Evolutionary conservation across 2,113 vertebrate species (phyloP).

Genomic region (Albula goreensis): DNA sequence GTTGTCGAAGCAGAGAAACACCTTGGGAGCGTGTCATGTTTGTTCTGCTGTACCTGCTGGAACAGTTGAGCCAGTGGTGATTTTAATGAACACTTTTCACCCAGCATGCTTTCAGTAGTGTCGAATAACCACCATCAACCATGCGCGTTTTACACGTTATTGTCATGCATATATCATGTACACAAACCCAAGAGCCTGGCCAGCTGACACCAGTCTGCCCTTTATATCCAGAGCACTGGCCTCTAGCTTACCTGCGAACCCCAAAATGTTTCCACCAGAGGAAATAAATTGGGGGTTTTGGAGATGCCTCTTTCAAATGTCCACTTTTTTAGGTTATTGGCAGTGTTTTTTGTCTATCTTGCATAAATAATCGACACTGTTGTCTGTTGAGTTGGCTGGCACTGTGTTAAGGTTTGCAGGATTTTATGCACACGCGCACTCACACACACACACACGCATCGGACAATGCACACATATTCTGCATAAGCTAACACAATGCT

Average conservation of each 20-base stretch:
- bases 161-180: background rate
- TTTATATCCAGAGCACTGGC: background rate
- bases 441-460: background rate
- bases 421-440: background rate
- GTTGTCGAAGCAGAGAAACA: background rate
- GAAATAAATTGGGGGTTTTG: background rate
- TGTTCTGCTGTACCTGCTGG: background rate
- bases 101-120: background rate
- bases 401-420: background rate
- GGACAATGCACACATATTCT: background rate
- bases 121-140: background rate
- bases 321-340: background rate
- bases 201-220: background rate
- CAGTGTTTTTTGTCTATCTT: background rate
- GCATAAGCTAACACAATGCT: background rate
- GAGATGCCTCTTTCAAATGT: background rate
- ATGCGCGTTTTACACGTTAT: background rate
- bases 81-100: background rate
- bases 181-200: background rate
- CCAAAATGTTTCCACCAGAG: background rate
- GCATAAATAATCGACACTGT: background rate
- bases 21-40: background rate
- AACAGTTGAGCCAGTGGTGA: background rate
- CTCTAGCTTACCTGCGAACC: background rate
- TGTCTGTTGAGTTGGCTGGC: background rate